Evolutionary conservation across 2,888 invertebrate genomes (phyloP).

Genomic region (Perithous albicinctus): DNA sequence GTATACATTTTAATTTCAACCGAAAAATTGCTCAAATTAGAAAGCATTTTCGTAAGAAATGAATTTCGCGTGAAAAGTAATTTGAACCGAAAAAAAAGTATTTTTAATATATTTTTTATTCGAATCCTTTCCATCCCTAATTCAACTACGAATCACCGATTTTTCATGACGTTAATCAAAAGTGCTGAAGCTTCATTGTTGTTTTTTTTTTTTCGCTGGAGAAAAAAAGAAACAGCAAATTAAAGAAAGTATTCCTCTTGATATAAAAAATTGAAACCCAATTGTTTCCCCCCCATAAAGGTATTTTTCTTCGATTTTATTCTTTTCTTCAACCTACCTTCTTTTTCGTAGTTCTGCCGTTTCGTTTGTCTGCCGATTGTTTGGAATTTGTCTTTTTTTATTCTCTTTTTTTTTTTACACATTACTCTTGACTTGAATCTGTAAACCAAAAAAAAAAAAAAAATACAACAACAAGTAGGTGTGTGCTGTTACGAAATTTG

Average conservation of each 20-base stretch:
- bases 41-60: too few relatives aligned
- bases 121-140: not conserved
- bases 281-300: not conserved
- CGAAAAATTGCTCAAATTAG: too few relatives aligned
- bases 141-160: not conserved
- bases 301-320: conserved; percentile 23
- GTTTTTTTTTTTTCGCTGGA: not conserved
- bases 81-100: not conserved
- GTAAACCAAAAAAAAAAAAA: conserved; percentile 15
- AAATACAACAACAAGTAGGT: conserved; percentile 55
- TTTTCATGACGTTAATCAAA: not conserved
- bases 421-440: conserved; percentile 42
- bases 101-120: too few relatives aligned
- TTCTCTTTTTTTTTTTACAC: conserved; percentile 60
- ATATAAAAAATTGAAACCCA: conserved; percentile 1
- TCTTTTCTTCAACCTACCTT: conserved; percentile 24
- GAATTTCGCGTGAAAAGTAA: too few relatives aligned
- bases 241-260: conserved; percentile 3
- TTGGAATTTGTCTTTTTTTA: conserved; percentile 66
- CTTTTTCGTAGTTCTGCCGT: conserved; percentile 65
- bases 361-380: conserved; percentile 63
- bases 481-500: conserved; percentile 66
- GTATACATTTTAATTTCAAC: too few relatives aligned
- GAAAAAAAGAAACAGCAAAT: not conserved
- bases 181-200: not conserved